These are phyloP conservation scores for Pantelozetes paolii DNA, from an alignment of 2,888 invertebrate species.

Conservation along the genomic window DNA sequence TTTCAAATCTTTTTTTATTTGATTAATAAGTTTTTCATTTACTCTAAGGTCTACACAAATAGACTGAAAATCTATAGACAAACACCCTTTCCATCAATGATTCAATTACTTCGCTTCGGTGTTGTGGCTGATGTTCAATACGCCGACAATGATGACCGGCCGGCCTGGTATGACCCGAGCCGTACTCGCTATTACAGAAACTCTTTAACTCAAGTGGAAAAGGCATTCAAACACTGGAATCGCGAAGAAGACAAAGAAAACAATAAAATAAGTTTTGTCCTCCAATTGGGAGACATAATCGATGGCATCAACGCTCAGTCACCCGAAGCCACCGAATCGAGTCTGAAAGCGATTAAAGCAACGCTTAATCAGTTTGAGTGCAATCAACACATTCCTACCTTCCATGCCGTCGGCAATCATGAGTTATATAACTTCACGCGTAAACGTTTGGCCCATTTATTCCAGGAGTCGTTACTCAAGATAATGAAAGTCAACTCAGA, in stretches of 20 bases:
- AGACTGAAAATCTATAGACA: too few relatives aligned
- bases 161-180: constrained; percentile 50
- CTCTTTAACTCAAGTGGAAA: constrained; percentile 50
- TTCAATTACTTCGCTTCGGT: constrained; percentile 50
- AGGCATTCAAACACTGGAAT: constrained; percentile 51
- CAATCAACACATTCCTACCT: constrained; percentile 46
- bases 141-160: constrained; percentile 52
- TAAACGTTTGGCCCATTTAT: constrained; percentile 48
- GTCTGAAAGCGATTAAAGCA: constrained; percentile 49
- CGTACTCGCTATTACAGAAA: constrained; percentile 52
- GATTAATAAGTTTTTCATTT: too few relatives aligned
- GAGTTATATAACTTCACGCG: constrained; percentile 54
- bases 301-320: constrained; percentile 51
- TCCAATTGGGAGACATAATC: constrained; percentile 54
- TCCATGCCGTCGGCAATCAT: constrained; percentile 53
- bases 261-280: constrained; percentile 49
- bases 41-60: too few relatives aligned
- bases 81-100: too few relatives aligned
- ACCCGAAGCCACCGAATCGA: constrained; percentile 41
- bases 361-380: constrained; percentile 49
- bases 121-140: constrained; percentile 54
- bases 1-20: too few relatives aligned
- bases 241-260: background rate
- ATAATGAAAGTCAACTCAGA: constrained; percentile 38
- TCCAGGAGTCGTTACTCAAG: constrained; percentile 43